These are phyloP conservation scores for Hippocampus comes DNA, from an alignment of 2,113 vertebrate species.

Conservation along the genomic window DNA sequence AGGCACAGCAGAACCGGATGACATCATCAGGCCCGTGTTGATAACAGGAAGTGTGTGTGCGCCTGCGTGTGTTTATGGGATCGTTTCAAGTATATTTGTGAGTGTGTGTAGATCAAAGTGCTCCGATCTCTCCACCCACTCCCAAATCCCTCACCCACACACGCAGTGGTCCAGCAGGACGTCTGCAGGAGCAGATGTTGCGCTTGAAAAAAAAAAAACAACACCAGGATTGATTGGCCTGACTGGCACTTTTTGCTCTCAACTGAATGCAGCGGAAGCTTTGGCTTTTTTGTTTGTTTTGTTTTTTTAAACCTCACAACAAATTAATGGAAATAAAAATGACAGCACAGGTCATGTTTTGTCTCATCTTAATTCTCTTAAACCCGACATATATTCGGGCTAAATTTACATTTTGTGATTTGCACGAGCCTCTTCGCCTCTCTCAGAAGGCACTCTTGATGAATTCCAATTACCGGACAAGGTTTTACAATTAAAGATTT, in stretches of 20 bases:
- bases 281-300: conserved; percentile 31
- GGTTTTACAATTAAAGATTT: too few relatives aligned
- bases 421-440: too few relatives aligned
- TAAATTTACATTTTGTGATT: too few relatives aligned
- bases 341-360: not conserved
- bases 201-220: conserved; percentile 73
- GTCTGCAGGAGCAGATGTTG: conserved; percentile 92
- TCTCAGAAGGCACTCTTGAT: too few relatives aligned
- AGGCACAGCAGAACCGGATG: conserved; percentile 85
- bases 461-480: too few relatives aligned
- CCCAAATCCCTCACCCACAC: not conserved
- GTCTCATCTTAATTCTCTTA: too few relatives aligned
- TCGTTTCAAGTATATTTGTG: conserved; percentile 31
- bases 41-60: conserved; percentile 46
- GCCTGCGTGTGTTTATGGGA: conserved; percentile 31
- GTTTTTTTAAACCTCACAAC: conserved; percentile 12
- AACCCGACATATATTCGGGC: too few relatives aligned
- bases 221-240: conserved; percentile 96
- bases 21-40: conserved; percentile 77
- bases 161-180: conserved; percentile 80
- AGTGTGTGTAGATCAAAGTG: not conserved
- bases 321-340: conserved; percentile 20
- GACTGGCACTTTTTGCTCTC: conserved; percentile 93
- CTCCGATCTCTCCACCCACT: not conserved
- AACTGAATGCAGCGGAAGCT: conserved; percentile 82